Evolutionary conservation across 2,888 invertebrate species (phyloP).

Genomic region (Drosophila niveifrons): DNA sequence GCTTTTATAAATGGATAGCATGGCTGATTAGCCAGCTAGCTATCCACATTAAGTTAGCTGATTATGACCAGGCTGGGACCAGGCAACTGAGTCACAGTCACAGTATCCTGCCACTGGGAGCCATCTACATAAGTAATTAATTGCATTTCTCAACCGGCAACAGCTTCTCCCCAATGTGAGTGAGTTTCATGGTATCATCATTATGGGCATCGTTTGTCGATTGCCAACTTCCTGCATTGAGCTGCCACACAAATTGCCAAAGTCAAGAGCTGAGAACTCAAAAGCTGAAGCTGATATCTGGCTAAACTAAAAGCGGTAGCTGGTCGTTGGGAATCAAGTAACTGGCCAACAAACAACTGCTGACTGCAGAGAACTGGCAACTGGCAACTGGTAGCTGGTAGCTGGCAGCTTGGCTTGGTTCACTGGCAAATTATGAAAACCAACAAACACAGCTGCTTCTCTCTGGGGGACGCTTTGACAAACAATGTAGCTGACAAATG

Average conservation of each 20-base stretch:
- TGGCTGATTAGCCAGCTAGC: constrained; percentile 68
- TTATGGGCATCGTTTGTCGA: constrained; percentile 68
- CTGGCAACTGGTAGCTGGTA: constrained; percentile 5
- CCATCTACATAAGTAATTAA: constrained; percentile 77
- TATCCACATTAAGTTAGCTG: constrained; percentile 57
- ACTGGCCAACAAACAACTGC: constrained; percentile 14
- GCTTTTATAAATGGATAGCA: constrained; percentile 68
- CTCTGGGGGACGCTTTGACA: constrained; percentile 50
- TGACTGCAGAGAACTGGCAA: neutral
- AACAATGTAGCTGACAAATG: constrained; percentile 64
- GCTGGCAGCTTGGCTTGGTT: constrained; percentile 5
- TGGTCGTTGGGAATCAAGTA: constrained; percentile 2
- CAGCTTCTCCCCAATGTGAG: constrained; percentile 22
- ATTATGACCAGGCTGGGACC: constrained; percentile 58
- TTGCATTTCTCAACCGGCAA: constrained; percentile 61
- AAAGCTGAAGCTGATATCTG: constrained; percentile 5
- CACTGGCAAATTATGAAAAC: constrained; percentile 56
- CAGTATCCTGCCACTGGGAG: constrained; percentile 36
- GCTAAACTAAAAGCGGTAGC: neutral
- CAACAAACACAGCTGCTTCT: constrained; percentile 33
- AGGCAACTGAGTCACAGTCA: neutral
- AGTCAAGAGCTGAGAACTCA: constrained; percentile 23
- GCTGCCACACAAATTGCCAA: constrained; percentile 54
- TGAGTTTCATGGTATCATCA: constrained; percentile 49
- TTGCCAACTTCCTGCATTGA: constrained; percentile 75